Percentiles rank a stretch among this genome's conserved stretches.
These are phyloP conservation scores for Nesometra sesokonis DNA, from an alignment of 35 echinoderm and acorn worm species.

Conservation along the genomic window DNA sequence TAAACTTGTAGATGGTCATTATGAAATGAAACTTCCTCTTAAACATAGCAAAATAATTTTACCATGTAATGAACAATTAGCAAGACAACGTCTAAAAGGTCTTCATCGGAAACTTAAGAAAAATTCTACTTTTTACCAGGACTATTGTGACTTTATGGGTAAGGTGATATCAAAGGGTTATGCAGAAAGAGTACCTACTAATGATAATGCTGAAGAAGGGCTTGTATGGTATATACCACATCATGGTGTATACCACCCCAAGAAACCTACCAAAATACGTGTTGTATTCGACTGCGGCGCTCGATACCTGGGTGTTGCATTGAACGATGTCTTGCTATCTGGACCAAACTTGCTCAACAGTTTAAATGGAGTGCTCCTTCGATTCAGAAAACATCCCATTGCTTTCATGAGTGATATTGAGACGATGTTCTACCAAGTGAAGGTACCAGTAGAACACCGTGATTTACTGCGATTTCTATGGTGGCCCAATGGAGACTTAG, in stretches of 20 bases:
- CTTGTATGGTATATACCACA: slow-evolving; percentile 16
- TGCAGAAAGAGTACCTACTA: slow-evolving; percentile 22
- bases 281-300: not conserved
- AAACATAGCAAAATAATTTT: slow-evolving; percentile 16
- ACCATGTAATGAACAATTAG: slow-evolving; percentile 14
- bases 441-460: not conserved
- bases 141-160: slow-evolving; percentile 21
- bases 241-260: not conserved
- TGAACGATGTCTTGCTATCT: not conserved
- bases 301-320: not conserved
- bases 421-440: slow-evolving; percentile 26
- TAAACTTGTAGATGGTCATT: slow-evolving; percentile 32
- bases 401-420: slow-evolving; percentile 30
- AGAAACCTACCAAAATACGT: not conserved
- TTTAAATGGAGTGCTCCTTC: not conserved
- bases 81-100: slow-evolving; percentile 21
- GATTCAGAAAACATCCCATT: not conserved
- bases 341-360: not conserved
- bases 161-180: slow-evolving; percentile 24
- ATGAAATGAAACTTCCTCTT: slow-evolving; percentile 28
- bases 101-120: slow-evolving; percentile 20
- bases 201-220: slow-evolving; percentile 15
- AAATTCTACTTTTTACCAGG: slow-evolving; percentile 4
- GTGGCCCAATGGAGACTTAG: slow-evolving; percentile 10
- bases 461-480: slow-evolving; percentile 26